A percentile compares a stretch with the other conserved stretches of the same genome.
phyloP scores from a whole-genome alignment of 1,140 invertebrate genomes.

The Hestina assimilis region DNA sequence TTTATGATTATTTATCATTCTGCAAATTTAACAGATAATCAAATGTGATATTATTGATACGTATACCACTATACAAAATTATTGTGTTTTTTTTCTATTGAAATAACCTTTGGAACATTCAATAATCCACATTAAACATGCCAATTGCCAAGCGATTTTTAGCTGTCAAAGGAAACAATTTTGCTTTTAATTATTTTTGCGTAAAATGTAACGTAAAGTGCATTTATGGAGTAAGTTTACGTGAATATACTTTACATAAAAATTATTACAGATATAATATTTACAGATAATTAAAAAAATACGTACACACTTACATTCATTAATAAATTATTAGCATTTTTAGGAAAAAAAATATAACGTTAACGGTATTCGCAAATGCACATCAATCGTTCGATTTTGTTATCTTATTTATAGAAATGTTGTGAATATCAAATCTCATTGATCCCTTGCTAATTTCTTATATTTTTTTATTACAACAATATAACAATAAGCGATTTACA shows the following conservation, averaged over 20 bases:
- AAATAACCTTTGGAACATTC: too few species aligned
- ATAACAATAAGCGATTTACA: not conserved
- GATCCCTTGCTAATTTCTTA: too few species aligned
- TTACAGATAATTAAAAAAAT: not conserved
- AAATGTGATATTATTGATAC: too few species aligned
- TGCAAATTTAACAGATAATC: too few species aligned
- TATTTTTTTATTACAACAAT: too few species aligned
- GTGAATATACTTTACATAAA: constrained; percentile 3
- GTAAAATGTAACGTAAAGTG: constrained; percentile 5
- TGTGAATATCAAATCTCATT: not conserved
- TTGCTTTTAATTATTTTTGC: too few species aligned
- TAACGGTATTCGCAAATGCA: constrained; percentile 15
- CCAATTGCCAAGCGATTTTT: too few species aligned
- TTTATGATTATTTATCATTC: too few species aligned
- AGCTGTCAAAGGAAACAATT: too few species aligned
- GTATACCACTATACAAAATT: too few species aligned
- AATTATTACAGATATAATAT: not conserved
- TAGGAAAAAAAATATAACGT: not conserved
- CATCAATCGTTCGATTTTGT: constrained; percentile 3
- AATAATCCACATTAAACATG: too few species aligned
- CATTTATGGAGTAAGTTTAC: constrained; percentile 1
- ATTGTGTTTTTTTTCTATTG: too few species aligned
- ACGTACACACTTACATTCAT: not conserved
- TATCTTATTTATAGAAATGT: not conserved
- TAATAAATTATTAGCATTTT: not conserved